phyloP scores from a whole-genome alignment of 2,113 vertebrate species.

The Nettapus auritus region DNA sequence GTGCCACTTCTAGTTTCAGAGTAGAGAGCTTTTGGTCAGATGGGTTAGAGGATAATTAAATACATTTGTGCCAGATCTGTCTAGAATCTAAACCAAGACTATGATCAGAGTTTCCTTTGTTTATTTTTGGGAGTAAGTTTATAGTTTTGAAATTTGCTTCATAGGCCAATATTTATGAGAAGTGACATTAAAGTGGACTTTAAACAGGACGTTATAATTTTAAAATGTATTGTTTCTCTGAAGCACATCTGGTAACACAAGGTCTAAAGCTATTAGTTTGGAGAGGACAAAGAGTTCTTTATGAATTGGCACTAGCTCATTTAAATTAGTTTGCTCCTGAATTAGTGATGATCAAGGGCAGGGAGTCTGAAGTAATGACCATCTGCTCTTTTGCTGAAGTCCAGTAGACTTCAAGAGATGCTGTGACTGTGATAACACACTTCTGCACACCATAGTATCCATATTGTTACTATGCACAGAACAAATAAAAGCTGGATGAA shows the following conservation, averaged over 20 bases:
- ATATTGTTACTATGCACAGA: neutral
- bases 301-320: conserved; percentile 4
- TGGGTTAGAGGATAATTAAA: neutral
- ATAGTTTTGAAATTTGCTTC: neutral
- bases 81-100: conserved; percentile 10
- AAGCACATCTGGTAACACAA: conserved; percentile 30
- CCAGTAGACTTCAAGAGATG: neutral
- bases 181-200: neutral
- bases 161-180: neutral
- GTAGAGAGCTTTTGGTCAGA: neutral
- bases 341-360: conserved; percentile 39
- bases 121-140: conserved; percentile 23
- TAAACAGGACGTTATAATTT: conserved; percentile 6
- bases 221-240: conserved; percentile 2
- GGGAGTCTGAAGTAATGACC: conserved; percentile 11
- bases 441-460: neutral
- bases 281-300: conserved; percentile 49
- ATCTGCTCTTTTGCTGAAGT: conserved; percentile 40
- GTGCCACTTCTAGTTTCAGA: neutral
- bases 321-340: conserved; percentile 43
- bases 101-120: neutral
- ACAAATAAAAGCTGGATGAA: neutral
- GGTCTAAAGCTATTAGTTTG: conserved; percentile 45
- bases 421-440: neutral
- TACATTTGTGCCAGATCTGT: neutral